Percentiles rank a stretch among this genome's conserved stretches.
Conservation (phyloP, 2,888 invertebrate genomes). For the Luperina nickerlii region DNA sequence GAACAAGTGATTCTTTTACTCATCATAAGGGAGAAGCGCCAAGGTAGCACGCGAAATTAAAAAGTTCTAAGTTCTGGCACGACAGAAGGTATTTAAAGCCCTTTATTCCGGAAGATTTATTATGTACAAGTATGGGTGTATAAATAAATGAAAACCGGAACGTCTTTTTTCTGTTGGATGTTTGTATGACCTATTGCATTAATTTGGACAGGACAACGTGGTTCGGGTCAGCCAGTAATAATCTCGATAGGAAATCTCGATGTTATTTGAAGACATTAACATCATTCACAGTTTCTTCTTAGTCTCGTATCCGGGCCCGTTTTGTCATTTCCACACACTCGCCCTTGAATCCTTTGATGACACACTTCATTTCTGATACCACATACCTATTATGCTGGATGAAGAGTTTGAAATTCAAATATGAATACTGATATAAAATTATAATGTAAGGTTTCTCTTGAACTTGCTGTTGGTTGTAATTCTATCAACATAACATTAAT, state of each 20-base stretch:
- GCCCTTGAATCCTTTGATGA: constrained; percentile 1
- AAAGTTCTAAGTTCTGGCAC: too few relatives aligned
- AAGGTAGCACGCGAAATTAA: too few relatives aligned
- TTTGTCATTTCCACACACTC: constrained; percentile 22
- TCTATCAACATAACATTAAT: constrained; percentile 48
- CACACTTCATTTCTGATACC: background rate
- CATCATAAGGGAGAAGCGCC: too few relatives aligned
- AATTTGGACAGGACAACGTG: background rate
- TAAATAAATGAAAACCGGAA: too few relatives aligned
- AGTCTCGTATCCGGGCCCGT: background rate
- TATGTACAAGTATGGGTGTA: too few relatives aligned
- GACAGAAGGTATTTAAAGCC: too few relatives aligned
- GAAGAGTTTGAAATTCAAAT: constrained; percentile 8
- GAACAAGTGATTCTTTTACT: too few relatives aligned
- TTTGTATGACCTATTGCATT: background rate
- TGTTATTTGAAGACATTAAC: background rate
- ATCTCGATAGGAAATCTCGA: background rate
- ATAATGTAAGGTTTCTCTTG: constrained; percentile 22
- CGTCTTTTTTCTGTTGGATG: too few relatives aligned
- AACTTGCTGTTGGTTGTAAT: constrained; percentile 44
- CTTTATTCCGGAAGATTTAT: too few relatives aligned
- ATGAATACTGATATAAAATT: constrained; percentile 8
- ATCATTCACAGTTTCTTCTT: background rate
- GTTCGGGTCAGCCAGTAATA: too few relatives aligned
- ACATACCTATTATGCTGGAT: background rate